These are phyloP conservation scores for Bedellia somnulentella DNA, from an alignment of 2,888 invertebrate species.

Conservation along the genomic window DNA sequence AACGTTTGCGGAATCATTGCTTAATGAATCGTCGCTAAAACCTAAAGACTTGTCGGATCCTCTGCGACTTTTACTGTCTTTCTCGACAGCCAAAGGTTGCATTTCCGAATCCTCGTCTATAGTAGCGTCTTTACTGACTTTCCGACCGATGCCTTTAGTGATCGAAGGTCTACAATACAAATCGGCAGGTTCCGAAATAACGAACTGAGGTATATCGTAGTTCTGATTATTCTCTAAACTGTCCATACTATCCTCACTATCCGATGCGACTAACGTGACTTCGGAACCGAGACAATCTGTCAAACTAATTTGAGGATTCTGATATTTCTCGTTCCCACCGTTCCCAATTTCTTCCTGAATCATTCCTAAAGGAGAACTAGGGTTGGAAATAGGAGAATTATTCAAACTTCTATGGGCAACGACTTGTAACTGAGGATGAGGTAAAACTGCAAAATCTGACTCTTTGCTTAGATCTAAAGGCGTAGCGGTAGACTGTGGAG, in stretches of 20 bases:
- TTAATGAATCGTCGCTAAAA: slow-evolving; percentile 74
- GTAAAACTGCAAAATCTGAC: slow-evolving; percentile 11
- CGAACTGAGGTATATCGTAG: slow-evolving; percentile 62
- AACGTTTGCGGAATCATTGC: slow-evolving; percentile 62
- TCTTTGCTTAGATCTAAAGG: slow-evolving; percentile 44
- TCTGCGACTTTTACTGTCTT: slow-evolving; percentile 30
- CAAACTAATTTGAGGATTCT: slow-evolving; percentile 85
- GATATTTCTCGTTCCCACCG: background rate
- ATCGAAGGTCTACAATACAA: slow-evolving; percentile 74
- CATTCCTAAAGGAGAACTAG: slow-evolving; percentile 73
- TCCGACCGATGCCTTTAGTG: slow-evolving; percentile 74
- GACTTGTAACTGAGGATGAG: slow-evolving; percentile 41
- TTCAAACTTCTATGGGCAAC: slow-evolving; percentile 59
- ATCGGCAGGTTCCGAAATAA: slow-evolving; percentile 74
- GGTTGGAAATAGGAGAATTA: slow-evolving; percentile 65
- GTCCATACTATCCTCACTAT: slow-evolving; percentile 72
- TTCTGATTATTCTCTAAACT: slow-evolving; percentile 63
- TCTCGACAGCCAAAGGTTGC: slow-evolving; percentile 31
- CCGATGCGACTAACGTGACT: slow-evolving; percentile 76
- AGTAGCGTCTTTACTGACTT: slow-evolving; percentile 68
- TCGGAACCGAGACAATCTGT: slow-evolving; percentile 90
- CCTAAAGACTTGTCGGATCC: slow-evolving; percentile 72
- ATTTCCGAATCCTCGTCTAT: slow-evolving; percentile 31
- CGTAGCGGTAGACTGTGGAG: slow-evolving; percentile 63
- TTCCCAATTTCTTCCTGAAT: slow-evolving; percentile 68